Conservation (phyloP, 2,113 vertebrate genomes). For the Spizaetus ornatus region DNA sequence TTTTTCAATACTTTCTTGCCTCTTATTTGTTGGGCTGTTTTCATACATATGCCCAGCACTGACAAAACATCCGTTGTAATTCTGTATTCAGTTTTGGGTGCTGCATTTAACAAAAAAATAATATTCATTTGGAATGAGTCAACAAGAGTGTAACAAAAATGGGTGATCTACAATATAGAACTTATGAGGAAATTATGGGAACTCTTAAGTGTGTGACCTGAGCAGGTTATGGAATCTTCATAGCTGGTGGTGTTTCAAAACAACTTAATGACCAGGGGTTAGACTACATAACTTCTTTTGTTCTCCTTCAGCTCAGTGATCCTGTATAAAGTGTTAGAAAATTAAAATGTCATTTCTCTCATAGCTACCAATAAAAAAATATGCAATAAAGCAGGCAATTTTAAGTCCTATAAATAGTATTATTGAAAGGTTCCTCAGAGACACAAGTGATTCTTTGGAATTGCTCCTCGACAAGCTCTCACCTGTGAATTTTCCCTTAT, state of each 20-base stretch:
- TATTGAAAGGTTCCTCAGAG: background rate
- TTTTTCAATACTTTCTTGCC: background rate
- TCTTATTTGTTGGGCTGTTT: background rate
- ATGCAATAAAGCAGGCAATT: background rate
- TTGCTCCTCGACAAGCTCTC: background rate
- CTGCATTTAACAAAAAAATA: background rate
- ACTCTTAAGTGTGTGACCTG: background rate
- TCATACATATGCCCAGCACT: background rate
- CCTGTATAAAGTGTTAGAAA: background rate
- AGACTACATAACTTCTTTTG: background rate
- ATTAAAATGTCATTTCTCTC: background rate
- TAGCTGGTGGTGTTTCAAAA: background rate
- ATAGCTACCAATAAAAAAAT: background rate
- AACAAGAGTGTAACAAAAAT: background rate
- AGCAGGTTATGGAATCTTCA: background rate
- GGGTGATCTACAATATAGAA: background rate
- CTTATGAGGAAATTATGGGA: background rate
- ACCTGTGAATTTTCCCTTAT: background rate
- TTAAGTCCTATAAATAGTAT: background rate
- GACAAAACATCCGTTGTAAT: background rate
- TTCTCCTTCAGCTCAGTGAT: background rate
- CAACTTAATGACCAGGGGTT: background rate
- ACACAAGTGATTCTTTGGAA: background rate
- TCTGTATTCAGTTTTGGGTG: background rate
- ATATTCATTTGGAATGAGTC: background rate